Evolutionary conservation across 2,797 vertebrate species (phyloP).

Genomic region (Taeniopygia guttata): DNA sequence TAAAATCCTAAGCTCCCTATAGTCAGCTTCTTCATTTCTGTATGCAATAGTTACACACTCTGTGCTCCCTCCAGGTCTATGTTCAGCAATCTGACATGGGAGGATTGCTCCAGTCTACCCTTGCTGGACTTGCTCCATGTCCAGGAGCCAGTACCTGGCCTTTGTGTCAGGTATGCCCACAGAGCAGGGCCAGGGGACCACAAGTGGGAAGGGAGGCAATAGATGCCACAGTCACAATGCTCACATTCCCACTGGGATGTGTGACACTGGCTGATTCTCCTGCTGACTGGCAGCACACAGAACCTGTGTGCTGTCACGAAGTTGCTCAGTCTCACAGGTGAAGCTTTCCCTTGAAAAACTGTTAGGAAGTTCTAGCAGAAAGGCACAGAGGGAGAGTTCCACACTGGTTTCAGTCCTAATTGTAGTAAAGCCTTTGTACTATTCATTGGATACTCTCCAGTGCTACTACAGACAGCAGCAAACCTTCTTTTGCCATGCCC

Average conservation of each 20-base stretch:
- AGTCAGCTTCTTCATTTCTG: neutral
- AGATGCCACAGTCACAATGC: neutral
- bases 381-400: neutral
- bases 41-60: neutral
- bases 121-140: neutral
- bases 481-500: neutral
- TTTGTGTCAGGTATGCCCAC: neutral
- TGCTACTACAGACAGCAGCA: neutral
- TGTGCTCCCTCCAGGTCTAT: neutral
- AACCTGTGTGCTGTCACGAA: neutral
- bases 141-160: neutral
- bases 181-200: neutral
- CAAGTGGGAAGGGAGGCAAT: neutral
- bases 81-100: neutral
- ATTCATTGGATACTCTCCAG: neutral
- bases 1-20: neutral
- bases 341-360: neutral
- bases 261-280: neutral
- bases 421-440: neutral
- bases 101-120: neutral
- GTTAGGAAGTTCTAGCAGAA: neutral
- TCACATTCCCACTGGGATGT: neutral
- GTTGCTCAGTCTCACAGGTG: neutral
- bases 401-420: neutral
- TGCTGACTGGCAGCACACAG: neutral